These are phyloP conservation scores for Pollimyrus isidori DNA, from an alignment of 2,113 vertebrate genomes.

Conservation along the genomic window DNA sequence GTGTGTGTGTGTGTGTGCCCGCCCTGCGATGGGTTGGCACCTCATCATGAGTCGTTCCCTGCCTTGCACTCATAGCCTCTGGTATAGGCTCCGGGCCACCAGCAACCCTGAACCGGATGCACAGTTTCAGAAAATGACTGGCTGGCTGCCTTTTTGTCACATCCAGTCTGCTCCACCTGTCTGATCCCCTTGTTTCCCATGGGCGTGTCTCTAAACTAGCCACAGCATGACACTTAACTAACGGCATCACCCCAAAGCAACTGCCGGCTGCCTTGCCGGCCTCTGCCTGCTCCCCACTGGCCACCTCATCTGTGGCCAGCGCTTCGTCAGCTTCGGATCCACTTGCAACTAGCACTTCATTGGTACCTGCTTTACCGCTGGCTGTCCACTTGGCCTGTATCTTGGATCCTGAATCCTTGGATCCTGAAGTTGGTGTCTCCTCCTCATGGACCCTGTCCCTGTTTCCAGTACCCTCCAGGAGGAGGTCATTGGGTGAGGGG, in stretches of 20 bases:
- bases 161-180: not conserved
- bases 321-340: not conserved
- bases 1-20: too few species aligned
- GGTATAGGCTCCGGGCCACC: too few species aligned
- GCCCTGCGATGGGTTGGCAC: too few species aligned
- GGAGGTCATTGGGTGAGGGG: not conserved
- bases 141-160: not conserved
- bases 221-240: not conserved
- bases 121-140: too few species aligned
- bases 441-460: not conserved
- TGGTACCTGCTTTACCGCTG: too few species aligned
- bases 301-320: not conserved
- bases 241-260: too few species aligned
- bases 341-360: not conserved
- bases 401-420: too few species aligned
- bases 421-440: too few species aligned
- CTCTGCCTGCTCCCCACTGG: not conserved
- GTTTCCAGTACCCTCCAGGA: not conserved
- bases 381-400: too few species aligned
- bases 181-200: not conserved
- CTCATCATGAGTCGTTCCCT: too few species aligned
- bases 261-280: not conserved
- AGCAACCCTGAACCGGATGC: too few species aligned
- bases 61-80: too few species aligned
- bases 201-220: not conserved